These are phyloP conservation scores for Phragmatobia fuliginosa DNA, from an alignment of 2,888 invertebrate species.

Conservation along the genomic window DNA sequence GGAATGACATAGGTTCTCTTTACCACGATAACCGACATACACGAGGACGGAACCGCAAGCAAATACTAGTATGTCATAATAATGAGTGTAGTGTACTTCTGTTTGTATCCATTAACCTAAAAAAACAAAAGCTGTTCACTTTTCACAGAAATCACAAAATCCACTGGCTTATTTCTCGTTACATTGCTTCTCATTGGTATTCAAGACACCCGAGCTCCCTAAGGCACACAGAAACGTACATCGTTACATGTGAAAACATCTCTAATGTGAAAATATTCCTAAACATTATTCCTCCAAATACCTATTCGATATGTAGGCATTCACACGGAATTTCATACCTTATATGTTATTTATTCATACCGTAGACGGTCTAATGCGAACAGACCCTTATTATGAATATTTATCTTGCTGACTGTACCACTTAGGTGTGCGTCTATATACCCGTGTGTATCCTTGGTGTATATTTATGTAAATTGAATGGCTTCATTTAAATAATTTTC, in stretches of 20 bases:
- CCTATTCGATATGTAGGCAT: constrained; percentile 13
- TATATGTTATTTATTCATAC: constrained; percentile 21
- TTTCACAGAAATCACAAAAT: too few species aligned
- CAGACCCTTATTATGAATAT: constrained; percentile 45
- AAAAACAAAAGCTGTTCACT: background rate
- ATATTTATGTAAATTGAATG: constrained; percentile 42
- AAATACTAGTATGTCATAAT: too few species aligned
- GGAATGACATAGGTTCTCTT: too few species aligned
- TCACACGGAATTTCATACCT: constrained; percentile 8
- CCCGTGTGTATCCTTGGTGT: constrained; percentile 15
- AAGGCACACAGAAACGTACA: background rate
- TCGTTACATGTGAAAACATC: background rate
- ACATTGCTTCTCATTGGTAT: background rate
- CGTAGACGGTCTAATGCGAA: constrained; percentile 23
- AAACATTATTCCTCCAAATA: background rate
- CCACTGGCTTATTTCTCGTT: background rate
- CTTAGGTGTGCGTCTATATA: constrained; percentile 18
- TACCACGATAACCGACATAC: too few species aligned
- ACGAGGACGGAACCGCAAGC: too few species aligned
- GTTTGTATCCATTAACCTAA: background rate
- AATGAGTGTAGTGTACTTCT: background rate
- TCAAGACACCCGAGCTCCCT: background rate
- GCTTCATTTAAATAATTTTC: constrained; percentile 46
- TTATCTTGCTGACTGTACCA: constrained; percentile 31
- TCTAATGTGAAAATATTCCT: background rate